phyloP scores from a whole-genome alignment of 1,140 invertebrate genomes.

The Wasmannia auropunctata region DNA sequence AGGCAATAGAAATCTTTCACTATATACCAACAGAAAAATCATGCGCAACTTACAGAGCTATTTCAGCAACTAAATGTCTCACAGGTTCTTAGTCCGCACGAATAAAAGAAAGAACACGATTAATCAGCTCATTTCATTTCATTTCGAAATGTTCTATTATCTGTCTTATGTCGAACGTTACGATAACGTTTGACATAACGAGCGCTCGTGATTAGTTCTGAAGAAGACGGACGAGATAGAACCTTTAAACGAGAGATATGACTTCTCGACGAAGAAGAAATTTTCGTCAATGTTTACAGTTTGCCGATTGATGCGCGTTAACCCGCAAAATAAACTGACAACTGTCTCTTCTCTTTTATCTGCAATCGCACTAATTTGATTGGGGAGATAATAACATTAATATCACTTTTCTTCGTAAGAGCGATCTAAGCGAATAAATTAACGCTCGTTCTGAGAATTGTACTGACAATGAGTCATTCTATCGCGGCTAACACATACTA shows the following conservation, averaged over 20 bases:
- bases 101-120: not conserved
- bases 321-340: not conserved
- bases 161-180: not conserved
- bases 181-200: too few species aligned
- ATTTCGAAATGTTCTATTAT: not conserved
- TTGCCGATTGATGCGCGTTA: conserved; percentile 32
- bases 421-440: not conserved
- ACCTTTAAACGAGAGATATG: conserved; percentile 24
- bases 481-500: not conserved
- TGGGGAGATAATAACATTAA: not conserved
- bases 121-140: not conserved
- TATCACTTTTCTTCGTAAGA: not conserved
- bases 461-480: not conserved
- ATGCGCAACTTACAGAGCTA: not conserved
- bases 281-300: not conserved
- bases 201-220: not conserved
- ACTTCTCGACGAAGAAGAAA: not conserved
- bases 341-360: not conserved
- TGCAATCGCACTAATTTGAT: conserved; percentile 5
- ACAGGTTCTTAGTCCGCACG: not conserved
- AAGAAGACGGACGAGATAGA: not conserved
- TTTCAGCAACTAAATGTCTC: not conserved
- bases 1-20: not conserved
- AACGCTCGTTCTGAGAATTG: not conserved
- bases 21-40: not conserved